These are phyloP conservation scores for Maccullochella peelii DNA, from an alignment of 2,113 vertebrate genomes.

Conservation along the genomic window DNA sequence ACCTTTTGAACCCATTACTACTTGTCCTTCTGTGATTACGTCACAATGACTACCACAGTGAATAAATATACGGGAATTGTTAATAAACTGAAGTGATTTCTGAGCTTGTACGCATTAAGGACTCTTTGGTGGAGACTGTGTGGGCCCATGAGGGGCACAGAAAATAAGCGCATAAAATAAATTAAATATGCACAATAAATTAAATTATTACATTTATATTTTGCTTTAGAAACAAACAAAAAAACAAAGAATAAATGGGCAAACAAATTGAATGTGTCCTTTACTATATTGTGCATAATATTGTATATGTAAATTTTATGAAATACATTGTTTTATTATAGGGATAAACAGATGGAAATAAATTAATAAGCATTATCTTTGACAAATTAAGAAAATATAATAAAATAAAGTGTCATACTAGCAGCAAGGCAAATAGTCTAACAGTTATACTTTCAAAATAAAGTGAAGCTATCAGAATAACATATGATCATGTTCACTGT, in stretches of 20 bases:
- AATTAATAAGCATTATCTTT: neutral
- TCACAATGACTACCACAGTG: neutral
- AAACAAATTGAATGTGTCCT: neutral
- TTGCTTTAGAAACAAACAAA: neutral
- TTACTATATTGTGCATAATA: neutral
- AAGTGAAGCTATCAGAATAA: neutral
- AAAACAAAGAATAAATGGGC: neutral
- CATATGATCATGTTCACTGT: too few species aligned
- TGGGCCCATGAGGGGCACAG: neutral
- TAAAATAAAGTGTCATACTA: neutral
- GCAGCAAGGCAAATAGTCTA: neutral
- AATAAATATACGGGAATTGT: neutral
- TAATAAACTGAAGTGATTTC: neutral
- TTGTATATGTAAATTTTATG: neutral
- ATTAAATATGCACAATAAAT: neutral
- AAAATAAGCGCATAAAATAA: neutral
- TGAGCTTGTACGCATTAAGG: neutral
- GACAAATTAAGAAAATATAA: neutral
- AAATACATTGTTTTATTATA: neutral
- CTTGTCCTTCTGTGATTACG: neutral
- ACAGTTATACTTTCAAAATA: neutral
- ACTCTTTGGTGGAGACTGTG: neutral
- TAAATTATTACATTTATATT: neutral
- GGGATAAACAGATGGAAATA: neutral
- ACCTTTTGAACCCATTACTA: constrained; percentile 49